A percentile compares a stretch with the other conserved stretches of the same genome.
Evolutionary conservation across 2,888 invertebrate species (phyloP).

Genomic region (Epistrophe grossulariae): DNA sequence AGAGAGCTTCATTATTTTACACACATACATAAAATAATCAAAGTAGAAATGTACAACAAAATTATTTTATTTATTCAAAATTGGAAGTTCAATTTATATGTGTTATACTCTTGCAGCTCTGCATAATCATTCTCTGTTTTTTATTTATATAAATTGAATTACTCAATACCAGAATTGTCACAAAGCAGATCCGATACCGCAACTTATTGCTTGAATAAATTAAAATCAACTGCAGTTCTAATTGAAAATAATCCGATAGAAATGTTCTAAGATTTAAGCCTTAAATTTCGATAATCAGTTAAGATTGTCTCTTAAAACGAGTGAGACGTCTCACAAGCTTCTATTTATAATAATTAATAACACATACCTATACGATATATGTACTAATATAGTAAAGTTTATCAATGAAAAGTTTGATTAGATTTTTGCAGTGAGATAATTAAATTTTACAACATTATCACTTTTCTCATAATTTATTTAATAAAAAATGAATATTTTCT

Average conservation of each 20-base stretch:
- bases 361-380: neutral
- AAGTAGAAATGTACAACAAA: neutral
- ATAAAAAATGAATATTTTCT: neutral
- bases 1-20: neutral
- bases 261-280: neutral
- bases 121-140: neutral
- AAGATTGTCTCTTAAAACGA: slow-evolving; percentile 2
- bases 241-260: neutral
- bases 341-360: neutral
- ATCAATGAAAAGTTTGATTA: slow-evolving; percentile 6
- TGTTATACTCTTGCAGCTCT: neutral
- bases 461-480: neutral
- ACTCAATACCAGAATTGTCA: neutral
- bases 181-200: neutral
- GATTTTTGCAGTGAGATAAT: neutral
- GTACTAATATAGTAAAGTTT: neutral
- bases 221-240: slow-evolving; percentile 9
- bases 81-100: neutral
- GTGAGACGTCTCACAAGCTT: neutral
- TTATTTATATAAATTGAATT: neutral
- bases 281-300: slow-evolving; percentile 16
- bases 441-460: neutral
- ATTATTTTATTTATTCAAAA: neutral
- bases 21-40: neutral
- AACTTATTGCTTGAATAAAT: slow-evolving; percentile 17